These are phyloP conservation scores for Microcebus murinus DNA, from an alignment of 2,113 vertebrate species.

Conservation along the genomic window DNA sequence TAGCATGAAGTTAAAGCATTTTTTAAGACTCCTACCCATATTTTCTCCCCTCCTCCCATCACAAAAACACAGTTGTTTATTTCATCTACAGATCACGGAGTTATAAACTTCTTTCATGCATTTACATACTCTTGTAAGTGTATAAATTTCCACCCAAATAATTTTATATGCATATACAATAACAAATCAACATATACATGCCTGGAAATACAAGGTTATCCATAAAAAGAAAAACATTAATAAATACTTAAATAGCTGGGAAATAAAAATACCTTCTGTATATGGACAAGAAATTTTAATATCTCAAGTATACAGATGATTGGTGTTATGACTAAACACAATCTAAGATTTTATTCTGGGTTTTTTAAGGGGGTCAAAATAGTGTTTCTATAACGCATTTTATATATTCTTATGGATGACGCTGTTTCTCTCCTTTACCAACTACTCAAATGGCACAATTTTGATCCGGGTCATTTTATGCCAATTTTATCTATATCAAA, in stretches of 20 bases:
- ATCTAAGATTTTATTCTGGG: slow-evolving; percentile 31
- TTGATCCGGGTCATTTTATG: slow-evolving; percentile 26
- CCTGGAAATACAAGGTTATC: not conserved
- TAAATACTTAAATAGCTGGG: slow-evolving; percentile 18
- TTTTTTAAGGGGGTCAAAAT: not conserved
- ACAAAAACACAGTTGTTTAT: slow-evolving; percentile 64
- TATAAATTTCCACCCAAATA: slow-evolving; percentile 22
- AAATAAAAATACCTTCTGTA: not conserved
- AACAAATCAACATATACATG: slow-evolving; percentile 25
- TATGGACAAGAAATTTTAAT: not conserved
- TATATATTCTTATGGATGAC: slow-evolving; percentile 9
- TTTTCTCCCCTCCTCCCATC: not conserved
- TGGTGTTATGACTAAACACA: slow-evolving; percentile 38
- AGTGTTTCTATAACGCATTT: not conserved
- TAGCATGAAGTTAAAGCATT: slow-evolving; percentile 68
- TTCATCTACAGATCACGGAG: slow-evolving; percentile 49
- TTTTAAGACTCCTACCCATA: slow-evolving; percentile 42
- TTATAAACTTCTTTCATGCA: slow-evolving; percentile 57
- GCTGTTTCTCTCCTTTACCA: slow-evolving; percentile 43
- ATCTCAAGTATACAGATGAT: not conserved
- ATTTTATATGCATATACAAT: slow-evolving; percentile 18
- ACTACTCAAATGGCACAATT: not conserved
- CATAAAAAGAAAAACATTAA: not conserved
- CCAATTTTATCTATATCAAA: not conserved
- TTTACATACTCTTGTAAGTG: not conserved